A percentile compares a stretch with the other conserved stretches of the same genome.
Conservation (phyloP, 2,113 vertebrate genomes). For the Pedionomus torquatus region DNA sequence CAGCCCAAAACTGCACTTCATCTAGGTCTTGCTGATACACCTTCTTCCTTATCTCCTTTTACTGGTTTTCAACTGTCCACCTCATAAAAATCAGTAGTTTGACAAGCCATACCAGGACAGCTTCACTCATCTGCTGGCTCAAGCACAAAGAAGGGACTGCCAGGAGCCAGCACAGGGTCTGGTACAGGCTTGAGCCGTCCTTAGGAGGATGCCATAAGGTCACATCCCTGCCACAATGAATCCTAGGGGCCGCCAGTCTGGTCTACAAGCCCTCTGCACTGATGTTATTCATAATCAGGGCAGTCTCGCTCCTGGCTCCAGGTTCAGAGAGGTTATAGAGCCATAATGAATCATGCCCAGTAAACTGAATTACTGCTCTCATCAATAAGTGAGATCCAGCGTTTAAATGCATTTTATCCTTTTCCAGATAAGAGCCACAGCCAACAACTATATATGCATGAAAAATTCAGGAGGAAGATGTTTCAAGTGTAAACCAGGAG, state of each 20-base stretch:
- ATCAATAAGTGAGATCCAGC: conserved; percentile 13
- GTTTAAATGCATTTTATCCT: conserved; percentile 18
- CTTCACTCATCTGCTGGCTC: background rate
- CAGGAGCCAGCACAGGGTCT: background rate
- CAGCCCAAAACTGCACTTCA: background rate
- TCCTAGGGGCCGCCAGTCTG: conserved; percentile 24
- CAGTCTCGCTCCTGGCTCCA: conserved; percentile 38
- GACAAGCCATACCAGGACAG: background rate
- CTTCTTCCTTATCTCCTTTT: background rate
- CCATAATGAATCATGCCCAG: conserved; percentile 49
- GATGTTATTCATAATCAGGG: conserved; percentile 31
- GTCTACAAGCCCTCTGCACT: background rate
- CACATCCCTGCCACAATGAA: conserved; percentile 3
- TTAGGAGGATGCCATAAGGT: background rate
- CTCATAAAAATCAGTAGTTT: background rate
- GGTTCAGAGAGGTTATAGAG: conserved; percentile 52
- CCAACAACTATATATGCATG: background rate
- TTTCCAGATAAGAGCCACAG: background rate
- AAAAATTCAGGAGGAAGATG: conserved; percentile 3
- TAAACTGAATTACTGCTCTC: conserved; percentile 56
- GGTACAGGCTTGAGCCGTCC: background rate
- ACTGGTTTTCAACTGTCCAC: background rate
- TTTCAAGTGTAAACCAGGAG: background rate
- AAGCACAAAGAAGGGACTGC: background rate
- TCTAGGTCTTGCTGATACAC: background rate